Conservation (phyloP, 1,140 invertebrate species). For the Drosophila sulfurigaster region DNA sequence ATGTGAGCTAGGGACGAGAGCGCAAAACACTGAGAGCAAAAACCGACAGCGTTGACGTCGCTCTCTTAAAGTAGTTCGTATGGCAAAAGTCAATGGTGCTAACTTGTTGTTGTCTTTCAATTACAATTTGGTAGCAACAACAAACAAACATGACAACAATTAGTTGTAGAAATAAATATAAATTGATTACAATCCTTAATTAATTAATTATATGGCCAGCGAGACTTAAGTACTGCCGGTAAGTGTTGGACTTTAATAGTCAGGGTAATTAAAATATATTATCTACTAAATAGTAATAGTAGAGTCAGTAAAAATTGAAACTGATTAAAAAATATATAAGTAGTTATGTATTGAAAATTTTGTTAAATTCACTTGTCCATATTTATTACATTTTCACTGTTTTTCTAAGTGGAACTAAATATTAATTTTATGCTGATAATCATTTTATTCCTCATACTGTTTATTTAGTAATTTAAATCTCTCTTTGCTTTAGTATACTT, state of each 20-base stretch:
- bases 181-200: neutral
- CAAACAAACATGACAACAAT: neutral
- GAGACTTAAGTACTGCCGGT: neutral
- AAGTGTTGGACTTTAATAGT: neutral
- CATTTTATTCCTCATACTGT: neutral
- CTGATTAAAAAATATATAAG: too few species aligned
- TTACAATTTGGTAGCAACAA: constrained; percentile 1
- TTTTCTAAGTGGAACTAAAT: neutral
- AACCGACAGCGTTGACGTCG: neutral
- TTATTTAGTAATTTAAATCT: neutral
- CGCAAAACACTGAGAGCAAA: constrained; percentile 10
- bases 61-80: constrained; percentile 17
- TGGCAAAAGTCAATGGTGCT: neutral
- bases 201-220: neutral
- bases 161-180: neutral
- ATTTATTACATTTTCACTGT: too few species aligned
- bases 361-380: too few species aligned
- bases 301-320: too few species aligned
- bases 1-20: constrained; percentile 35
- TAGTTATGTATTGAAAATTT: too few species aligned
- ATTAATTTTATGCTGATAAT: neutral
- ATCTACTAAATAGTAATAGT: too few species aligned
- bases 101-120: constrained; percentile 8
- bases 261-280: too few species aligned
- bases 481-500: neutral